Evolutionary conservation across 2,888 invertebrate species (phyloP), one percentile per base, ranked within the genome.

Genomic region (Volucella inanis): DNA sequence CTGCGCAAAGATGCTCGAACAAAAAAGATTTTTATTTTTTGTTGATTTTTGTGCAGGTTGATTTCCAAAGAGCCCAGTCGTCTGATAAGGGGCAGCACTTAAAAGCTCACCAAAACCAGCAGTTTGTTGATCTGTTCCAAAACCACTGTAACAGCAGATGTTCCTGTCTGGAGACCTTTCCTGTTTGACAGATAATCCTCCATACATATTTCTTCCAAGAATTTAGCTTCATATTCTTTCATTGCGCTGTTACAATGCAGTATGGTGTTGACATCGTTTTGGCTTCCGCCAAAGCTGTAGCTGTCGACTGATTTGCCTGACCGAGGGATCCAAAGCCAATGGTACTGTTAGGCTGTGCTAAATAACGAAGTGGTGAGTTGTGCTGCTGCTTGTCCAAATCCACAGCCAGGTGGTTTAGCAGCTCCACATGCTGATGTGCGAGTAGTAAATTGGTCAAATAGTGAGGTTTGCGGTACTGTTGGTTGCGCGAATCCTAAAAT

Each of bases 201-300:
- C 72, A 96, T 93, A 10, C 99, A 94, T 4, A 99, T 93, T 91
- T 99, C 99, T 92, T 99, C 99, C 31, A 99, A 92, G 0, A 98
- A 98, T 91, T 99, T 99, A 62, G 91, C 92, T 90, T 99, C 99
- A 90, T 99, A 99, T 90, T 99, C 98, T 93, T 98, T 98, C 99
- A 99, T 99, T 78, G 98, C 98, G 0, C 98, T 98, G 83, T 99
- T 99, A 91, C 99, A 99, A 90, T 98, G 97, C 90, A 98, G 98
- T 88, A 97, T 96, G 0, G 98, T 99, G 89, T 95, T 97, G 87
- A 99, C 98, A 87, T 94, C 97, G 90, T 95, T 96, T 2, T 96
- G 95, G 2, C 95, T 94, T 0, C 98, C 98, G 87, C 96, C 95
- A 96, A 93, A 0, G 89, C 89, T 1, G 88, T 88, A 0, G 87